Percentiles rank a stretch among this genome's conserved stretches.
These are phyloP conservation scores for Myotis findleyi DNA, from an alignment of 2,797 vertebrate genomes.

Conservation along the genomic window DNA sequence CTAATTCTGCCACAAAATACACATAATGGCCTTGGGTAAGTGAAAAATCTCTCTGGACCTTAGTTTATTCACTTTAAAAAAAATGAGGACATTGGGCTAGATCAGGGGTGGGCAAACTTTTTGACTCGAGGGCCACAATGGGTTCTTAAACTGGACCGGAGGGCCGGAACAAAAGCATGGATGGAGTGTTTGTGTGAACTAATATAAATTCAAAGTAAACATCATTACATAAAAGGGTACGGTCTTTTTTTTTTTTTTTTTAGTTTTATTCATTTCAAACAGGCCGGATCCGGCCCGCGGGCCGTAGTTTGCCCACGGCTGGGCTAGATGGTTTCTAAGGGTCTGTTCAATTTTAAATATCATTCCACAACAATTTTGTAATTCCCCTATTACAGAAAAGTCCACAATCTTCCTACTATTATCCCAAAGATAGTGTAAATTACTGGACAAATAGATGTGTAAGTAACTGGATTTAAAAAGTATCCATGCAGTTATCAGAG, in stretches of 20 bases:
- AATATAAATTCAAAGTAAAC: no score
- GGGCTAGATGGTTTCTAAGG: background rate
- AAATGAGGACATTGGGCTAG: background rate
- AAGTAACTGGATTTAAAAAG: background rate
- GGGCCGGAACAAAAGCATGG: no score
- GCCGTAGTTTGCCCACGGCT: no score
- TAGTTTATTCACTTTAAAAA: constrained; percentile 19
- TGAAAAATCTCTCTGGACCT: constrained; percentile 26
- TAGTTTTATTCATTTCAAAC: no score
- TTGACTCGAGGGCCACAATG: no score
- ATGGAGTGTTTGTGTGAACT: no score
- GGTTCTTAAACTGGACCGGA: no score
- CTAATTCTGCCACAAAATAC: background rate
- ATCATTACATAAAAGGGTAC: no score
- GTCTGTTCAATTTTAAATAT: constrained; percentile 6
- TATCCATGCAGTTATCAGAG: background rate
- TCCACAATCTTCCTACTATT: background rate
- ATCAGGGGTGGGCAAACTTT: no score
- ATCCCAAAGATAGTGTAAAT: constrained; percentile 57
- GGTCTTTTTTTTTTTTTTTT: no score
- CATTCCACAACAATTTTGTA: background rate
- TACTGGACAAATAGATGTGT: background rate
- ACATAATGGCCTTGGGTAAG: background rate
- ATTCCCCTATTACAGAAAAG: background rate
- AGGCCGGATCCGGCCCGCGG: no score